A percentile compares a stretch with the other conserved stretches of the same genome.
These are phyloP conservation scores for Standfussiana lucernea DNA, from an alignment of 2,888 invertebrate species.

Conservation along the genomic window DNA sequence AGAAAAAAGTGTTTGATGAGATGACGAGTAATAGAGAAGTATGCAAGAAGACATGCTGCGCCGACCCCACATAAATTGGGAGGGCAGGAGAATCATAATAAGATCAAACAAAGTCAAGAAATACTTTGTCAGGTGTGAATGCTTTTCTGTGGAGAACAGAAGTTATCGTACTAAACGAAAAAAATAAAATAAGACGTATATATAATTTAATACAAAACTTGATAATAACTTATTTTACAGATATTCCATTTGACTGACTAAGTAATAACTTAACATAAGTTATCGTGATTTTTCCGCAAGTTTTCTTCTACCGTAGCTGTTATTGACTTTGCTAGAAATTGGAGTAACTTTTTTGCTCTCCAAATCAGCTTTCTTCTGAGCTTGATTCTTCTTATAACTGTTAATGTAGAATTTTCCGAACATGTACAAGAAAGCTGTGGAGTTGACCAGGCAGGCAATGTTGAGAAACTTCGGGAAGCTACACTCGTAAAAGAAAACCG, in stretches of 20 bases:
- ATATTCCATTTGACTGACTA: background rate
- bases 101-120: background rate
- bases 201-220: background rate
- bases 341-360: constrained; percentile 30
- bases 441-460: constrained; percentile 6
- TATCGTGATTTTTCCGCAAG: constrained; percentile 57
- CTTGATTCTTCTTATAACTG: constrained; percentile 45
- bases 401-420: constrained; percentile 65
- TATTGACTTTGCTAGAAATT: constrained; percentile 44
- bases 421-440: constrained; percentile 60
- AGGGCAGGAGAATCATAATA: too few relatives aligned
- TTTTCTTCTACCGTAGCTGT: constrained; percentile 41
- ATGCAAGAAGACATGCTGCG: too few relatives aligned
- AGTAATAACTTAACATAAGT: background rate
- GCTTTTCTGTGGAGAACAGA: background rate
- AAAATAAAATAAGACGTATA: background rate
- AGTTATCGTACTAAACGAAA: background rate
- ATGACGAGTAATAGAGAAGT: too few relatives aligned
- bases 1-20: too few relatives aligned
- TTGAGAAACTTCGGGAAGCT: constrained; percentile 49
- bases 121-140: background rate
- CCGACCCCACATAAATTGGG: too few relatives aligned
- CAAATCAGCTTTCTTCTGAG: constrained; percentile 28
- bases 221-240: background rate
- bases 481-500: constrained; percentile 62